These are phyloP conservation scores for Callochromis pleurospilus DNA, from an alignment of 2,113 vertebrate species.

Conservation along the genomic window DNA sequence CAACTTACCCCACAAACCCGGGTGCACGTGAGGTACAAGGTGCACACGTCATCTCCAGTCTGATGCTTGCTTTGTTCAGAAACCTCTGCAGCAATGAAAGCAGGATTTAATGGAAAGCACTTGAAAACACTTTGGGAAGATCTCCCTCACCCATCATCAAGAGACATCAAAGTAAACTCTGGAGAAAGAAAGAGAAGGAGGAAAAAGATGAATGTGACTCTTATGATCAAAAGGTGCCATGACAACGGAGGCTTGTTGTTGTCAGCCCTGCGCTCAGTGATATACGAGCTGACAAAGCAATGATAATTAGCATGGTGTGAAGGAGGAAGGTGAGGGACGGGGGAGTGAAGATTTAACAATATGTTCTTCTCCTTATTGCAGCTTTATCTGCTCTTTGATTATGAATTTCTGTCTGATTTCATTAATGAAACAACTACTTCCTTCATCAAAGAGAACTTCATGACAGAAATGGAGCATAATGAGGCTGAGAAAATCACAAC, in stretches of 20 bases:
- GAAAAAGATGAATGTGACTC: neutral
- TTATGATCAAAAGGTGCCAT: conserved; percentile 10
- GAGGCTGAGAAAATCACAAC: neutral
- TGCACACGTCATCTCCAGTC: neutral
- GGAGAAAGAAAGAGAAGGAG: neutral
- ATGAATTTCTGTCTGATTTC: neutral
- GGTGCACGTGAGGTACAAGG: accelerated
- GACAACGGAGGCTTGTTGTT: neutral
- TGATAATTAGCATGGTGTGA: neutral
- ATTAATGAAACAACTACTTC: neutral
- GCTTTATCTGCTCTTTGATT: neutral
- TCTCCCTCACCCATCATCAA: neutral
- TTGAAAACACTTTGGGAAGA: neutral
- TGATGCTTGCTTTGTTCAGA: neutral
- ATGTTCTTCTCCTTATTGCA: neutral
- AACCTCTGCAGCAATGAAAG: neutral
- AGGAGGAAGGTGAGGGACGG: neutral
- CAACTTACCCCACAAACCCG: neutral
- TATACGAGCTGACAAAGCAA: neutral
- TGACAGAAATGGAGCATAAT: neutral
- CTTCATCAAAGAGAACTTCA: neutral
- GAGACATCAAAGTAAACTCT: neutral
- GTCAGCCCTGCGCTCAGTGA: neutral
- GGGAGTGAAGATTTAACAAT: neutral
- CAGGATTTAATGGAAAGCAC: neutral